These are phyloP conservation scores for Allobates femoralis DNA, from an alignment of 2,797 vertebrate genomes.

Conservation along the genomic window DNA sequence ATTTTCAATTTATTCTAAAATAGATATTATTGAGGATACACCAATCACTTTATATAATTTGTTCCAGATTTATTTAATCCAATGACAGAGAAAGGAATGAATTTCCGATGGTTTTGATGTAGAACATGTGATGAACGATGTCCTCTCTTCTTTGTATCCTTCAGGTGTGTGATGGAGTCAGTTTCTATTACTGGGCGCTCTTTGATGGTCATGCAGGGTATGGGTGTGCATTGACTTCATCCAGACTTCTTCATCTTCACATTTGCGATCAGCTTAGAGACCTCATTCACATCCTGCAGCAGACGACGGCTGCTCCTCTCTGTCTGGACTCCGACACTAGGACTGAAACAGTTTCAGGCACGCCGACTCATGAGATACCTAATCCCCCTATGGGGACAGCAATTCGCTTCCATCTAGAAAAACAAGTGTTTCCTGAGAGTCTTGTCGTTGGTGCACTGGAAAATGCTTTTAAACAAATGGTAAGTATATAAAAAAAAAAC, in stretches of 20 bases:
- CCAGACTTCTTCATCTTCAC: conserved; percentile 88
- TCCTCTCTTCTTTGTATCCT: neutral
- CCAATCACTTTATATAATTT: too few relatives aligned
- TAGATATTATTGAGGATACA: too few relatives aligned
- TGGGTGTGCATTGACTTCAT: conserved; percentile 91
- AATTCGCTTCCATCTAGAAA: conserved; percentile 90
- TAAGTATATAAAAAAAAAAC: conserved; percentile 71
- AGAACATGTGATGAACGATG: neutral
- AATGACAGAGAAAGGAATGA: too few relatives aligned
- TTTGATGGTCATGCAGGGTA: conserved; percentile 96
- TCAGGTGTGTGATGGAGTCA: conserved; percentile 84
- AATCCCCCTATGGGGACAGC: conserved; percentile 75
- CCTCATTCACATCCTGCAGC: conserved; percentile 88
- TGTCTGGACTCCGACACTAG: conserved; percentile 80
- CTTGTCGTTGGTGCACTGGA: conserved; percentile 95
- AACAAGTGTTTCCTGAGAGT: conserved; percentile 88
- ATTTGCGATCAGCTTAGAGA: conserved; percentile 90
- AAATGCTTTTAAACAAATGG: conserved; percentile 95
- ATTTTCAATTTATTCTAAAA: too few relatives aligned
- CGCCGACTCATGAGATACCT: conserved; percentile 73
- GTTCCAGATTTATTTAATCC: too few relatives aligned
- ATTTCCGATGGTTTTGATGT: neutral
- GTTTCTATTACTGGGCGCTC: conserved; percentile 92
- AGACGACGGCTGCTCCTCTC: conserved; percentile 83
- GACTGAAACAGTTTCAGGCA: conserved; percentile 72